phyloP scores from a whole-genome alignment of 1,140 invertebrate species.

The Glomeris maerens region DNA sequence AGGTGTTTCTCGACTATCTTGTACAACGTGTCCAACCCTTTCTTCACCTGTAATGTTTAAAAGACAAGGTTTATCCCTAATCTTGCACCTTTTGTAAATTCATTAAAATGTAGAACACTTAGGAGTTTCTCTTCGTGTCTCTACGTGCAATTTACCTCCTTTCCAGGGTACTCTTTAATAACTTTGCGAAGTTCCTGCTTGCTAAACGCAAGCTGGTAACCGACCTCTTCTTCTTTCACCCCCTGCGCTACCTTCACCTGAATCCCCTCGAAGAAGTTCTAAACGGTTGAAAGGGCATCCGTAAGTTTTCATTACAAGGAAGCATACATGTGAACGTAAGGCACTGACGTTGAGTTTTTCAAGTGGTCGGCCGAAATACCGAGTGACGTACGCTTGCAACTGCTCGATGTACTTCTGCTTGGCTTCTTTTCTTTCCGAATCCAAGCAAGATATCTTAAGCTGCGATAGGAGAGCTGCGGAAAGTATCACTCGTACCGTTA shows the following conservation, averaged over 20 bases:
- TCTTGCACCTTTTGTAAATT: too few relatives aligned
- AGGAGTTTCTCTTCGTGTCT: background rate
- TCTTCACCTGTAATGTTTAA: constrained; percentile 52
- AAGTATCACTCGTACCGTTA: too few relatives aligned
- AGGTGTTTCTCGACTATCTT: constrained; percentile 95
- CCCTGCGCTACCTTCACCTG: constrained; percentile 78
- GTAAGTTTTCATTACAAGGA: constrained; percentile 1
- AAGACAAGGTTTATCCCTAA: background rate
- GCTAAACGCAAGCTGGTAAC: constrained; percentile 93
- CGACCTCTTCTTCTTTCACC: constrained; percentile 92
- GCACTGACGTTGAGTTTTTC: constrained; percentile 80
- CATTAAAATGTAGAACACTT: constrained; percentile 9
- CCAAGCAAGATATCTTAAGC: constrained; percentile 80
- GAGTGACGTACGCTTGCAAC: constrained; percentile 75
- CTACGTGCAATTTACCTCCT: constrained; percentile 41
- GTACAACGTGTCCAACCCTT: constrained; percentile 86
- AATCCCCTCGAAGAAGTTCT: constrained; percentile 91
- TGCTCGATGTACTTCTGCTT: constrained; percentile 84
- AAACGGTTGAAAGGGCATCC: background rate
- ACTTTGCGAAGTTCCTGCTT: constrained; percentile 93
- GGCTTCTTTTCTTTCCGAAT: constrained; percentile 74
- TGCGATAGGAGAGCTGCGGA: constrained; percentile 63
- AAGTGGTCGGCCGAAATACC: constrained; percentile 85
- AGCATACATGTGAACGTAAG: constrained; percentile 7
- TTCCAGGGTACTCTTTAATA: constrained; percentile 85